Conservation (phyloP, 1,140 invertebrate species). For the Cherax quadricarinatus region DNA sequence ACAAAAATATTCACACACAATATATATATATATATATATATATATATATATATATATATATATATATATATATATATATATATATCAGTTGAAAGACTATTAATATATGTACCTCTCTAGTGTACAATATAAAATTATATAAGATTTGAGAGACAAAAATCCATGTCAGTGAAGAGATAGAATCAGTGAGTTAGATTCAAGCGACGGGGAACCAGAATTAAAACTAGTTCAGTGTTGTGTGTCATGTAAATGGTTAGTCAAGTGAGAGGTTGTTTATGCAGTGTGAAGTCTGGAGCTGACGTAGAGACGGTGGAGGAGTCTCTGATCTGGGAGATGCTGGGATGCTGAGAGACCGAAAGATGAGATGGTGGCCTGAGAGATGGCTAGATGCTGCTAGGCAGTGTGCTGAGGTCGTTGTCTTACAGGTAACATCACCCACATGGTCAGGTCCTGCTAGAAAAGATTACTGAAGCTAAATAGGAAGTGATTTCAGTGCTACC, state of each 20-base stretch:
- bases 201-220: not conserved
- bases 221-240: not conserved
- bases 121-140: not conserved
- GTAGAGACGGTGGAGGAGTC: not conserved
- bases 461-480: too few species aligned
- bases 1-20: too few species aligned
- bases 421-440: too few species aligned
- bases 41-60: not conserved
- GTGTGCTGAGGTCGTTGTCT: too few species aligned
- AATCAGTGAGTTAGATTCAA: not conserved
- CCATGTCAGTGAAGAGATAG: not conserved
- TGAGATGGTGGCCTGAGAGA: too few species aligned
- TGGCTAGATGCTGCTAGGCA: too few species aligned
- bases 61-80: slow-evolving; percentile 13
- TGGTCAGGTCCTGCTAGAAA: too few species aligned
- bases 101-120: not conserved
- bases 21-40: not conserved
- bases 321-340: too few species aligned
- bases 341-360: too few species aligned
- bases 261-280: not conserved
- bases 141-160: not conserved
- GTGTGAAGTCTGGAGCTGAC: not conserved
- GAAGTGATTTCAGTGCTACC: too few species aligned
- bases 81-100: not conserved
- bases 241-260: not conserved